Evolutionary conservation across 2,797 vertebrate species (phyloP), one percentile per base, ranked within the genome.

Genomic region (Thamnophis elegans): DNA sequence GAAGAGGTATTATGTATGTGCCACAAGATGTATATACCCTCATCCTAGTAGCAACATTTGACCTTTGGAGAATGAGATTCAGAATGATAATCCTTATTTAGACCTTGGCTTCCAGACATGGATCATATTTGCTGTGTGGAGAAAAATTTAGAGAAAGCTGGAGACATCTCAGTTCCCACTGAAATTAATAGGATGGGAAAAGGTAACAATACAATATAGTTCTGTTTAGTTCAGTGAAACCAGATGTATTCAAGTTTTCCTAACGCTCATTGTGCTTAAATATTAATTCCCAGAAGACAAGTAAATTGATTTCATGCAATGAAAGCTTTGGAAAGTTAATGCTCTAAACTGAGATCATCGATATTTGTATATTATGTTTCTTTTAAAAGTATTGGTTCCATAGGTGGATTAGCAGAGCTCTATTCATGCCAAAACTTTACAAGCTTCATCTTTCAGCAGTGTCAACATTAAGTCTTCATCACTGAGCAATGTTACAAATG

Each of bases 311-410:
- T 93, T 95, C 87, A 20, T 93, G 92, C 62, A 87, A 93, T 92
- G 93, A 93, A 93, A 59, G 88, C 4, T 78, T 91, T 18, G 22
- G 90, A 96, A 95, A 94, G 93, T n/a, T 36, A 89, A 94, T 94
- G 90, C 92, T 65, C 85, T 85, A 60, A 85, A 82, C 13, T 62
- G 10, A 78, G 59, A 54, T 68, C 59, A 56, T 36, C 10, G 51
- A 28, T 68, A 58, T 58, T 87, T 60, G 18, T 56, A 25, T 90
- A 56, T n/a, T 59, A 16, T 32, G 58, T 28, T 53, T 82, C 51
- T 92, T 60, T 53, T 25, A 9, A 53, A 32, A 78, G 47, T 56
- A 32, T 42, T 53, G 42, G 11, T 82, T 82, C 86, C 8, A 53
- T 26, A 25, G n/a, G 51, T 32, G 22, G n/a, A 89, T 82, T 82